A percentile compares a stretch with the other conserved stretches of the same genome.
Evolutionary conservation across 2,888 invertebrate genomes (phyloP).

Genomic region (Pristionchus exspectatus): DNA sequence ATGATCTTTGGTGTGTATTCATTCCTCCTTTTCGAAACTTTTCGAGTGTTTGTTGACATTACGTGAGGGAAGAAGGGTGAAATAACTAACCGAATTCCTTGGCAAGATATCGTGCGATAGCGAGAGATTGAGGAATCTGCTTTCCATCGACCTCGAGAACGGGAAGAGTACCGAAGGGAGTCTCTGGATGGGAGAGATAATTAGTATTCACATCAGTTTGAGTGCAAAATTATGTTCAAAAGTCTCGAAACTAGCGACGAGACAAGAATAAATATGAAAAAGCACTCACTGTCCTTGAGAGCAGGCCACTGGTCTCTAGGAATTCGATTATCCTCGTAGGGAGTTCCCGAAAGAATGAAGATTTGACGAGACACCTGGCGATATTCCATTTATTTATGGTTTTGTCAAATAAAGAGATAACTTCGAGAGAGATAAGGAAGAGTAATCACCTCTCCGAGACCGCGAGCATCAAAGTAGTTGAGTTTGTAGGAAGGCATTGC

Average conservation of each 20-base stretch:
- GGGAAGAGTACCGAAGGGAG: slow-evolving; percentile 11
- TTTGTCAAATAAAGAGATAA: neutral
- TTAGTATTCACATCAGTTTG: neutral
- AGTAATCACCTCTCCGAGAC: neutral
- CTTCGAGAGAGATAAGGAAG: neutral
- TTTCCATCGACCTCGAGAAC: slow-evolving; percentile 39
- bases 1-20: neutral
- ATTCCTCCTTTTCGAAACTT: neutral
- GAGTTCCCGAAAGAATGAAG: slow-evolving; percentile 18
- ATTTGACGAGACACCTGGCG: neutral
- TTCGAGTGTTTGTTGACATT: neutral
- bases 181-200: neutral
- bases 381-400: neutral
- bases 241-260: neutral
- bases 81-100: slow-evolving; percentile 21
- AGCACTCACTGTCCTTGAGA: slow-evolving; percentile 8
- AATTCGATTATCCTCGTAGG: slow-evolving; percentile 33
- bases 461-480: slow-evolving; percentile 43
- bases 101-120: slow-evolving; percentile 30
- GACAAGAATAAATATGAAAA: neutral
- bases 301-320: slow-evolving; percentile 23
- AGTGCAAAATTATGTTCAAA: neutral
- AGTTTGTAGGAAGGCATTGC: slow-evolving; percentile 46
- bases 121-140: slow-evolving; percentile 38
- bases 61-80: neutral